Evolutionary conservation across 2,888 invertebrate genomes (phyloP).

Genomic region (Smittia aterrima): DNA sequence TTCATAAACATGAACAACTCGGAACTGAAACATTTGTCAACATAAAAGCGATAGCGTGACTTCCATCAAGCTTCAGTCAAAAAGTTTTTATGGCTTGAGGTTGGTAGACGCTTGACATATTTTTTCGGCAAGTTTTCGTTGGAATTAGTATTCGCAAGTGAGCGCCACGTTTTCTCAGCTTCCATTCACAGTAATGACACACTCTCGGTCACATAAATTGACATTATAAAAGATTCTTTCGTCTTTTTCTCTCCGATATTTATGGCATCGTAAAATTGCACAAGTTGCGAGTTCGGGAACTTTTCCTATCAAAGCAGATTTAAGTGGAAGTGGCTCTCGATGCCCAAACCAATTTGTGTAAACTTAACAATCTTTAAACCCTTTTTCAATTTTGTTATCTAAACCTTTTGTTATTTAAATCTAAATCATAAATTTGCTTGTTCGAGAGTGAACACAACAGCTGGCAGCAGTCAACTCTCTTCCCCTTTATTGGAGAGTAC

Average conservation of each 20-base stretch:
- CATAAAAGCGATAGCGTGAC: too few species aligned
- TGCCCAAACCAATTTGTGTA: neutral
- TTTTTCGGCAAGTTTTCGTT: too few species aligned
- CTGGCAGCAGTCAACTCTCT: too few species aligned
- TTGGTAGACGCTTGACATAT: too few species aligned
- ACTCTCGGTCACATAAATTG: neutral
- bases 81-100: too few species aligned
- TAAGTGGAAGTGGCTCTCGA: neutral
- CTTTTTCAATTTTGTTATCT: neutral
- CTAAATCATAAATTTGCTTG: too few species aligned
- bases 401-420: neutral
- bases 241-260: neutral
- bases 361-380: neutral
- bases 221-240: neutral
- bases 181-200: neutral
- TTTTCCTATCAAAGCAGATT: neutral
- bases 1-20: too few species aligned
- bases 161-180: neutral
- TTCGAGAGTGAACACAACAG: too few species aligned
- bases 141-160: neutral
- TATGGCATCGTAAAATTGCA: neutral
- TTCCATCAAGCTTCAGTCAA: too few species aligned
- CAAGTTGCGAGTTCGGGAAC: neutral
- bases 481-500: too few species aligned
- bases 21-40: too few species aligned